Evolutionary conservation across 2,797 vertebrate genomes (phyloP).

Genomic region (Enteromius unitaeniatus): DNA sequence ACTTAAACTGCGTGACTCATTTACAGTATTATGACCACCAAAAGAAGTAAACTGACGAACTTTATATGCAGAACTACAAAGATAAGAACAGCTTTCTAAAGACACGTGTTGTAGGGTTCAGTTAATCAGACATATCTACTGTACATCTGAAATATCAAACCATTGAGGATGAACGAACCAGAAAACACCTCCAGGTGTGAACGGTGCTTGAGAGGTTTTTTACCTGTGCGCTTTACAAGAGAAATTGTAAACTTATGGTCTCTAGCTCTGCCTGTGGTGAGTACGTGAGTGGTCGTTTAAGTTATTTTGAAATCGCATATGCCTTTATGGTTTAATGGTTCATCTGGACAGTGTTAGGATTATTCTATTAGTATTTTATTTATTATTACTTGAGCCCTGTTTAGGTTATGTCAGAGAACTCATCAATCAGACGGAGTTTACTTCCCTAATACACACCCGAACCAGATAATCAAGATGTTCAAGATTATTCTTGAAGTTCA

Average conservation of each 20-base stretch:
- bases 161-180: slow-evolving; percentile 12
- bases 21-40: not conserved
- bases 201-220: slow-evolving; percentile 22
- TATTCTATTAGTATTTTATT: not conserved
- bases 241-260: slow-evolving; percentile 66
- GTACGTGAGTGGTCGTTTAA: slow-evolving; percentile 36
- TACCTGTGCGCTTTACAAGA: slow-evolving; percentile 65
- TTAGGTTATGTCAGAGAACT: not conserved
- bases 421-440: not conserved
- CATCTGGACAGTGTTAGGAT: not conserved
- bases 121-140: not conserved
- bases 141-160: not conserved
- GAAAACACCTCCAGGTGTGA: slow-evolving; percentile 19
- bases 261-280: slow-evolving; percentile 75
- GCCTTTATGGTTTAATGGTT: not conserved
- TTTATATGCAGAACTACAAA: not conserved
- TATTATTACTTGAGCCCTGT: too few relatives aligned
- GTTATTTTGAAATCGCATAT: not conserved
- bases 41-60: not conserved
- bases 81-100: not conserved
- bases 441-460: not conserved
- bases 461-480: not conserved
- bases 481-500: not conserved
- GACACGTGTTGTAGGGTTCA: not conserved
- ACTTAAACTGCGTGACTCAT: not conserved